phyloP scores from a whole-genome alignment of 2,797 vertebrate genomes.

The Loriculus beryllinus region DNA sequence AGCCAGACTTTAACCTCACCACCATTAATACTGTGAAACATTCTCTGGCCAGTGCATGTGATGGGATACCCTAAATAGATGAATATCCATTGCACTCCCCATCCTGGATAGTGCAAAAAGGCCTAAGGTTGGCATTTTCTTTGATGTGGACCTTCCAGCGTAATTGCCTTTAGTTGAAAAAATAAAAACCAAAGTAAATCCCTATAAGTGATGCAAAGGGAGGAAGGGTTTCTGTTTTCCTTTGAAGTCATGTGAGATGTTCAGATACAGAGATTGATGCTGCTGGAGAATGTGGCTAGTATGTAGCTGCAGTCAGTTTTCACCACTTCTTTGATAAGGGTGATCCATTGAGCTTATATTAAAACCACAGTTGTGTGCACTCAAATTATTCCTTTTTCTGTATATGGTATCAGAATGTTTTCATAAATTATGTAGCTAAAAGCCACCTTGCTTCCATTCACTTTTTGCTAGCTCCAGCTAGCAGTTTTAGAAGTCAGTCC shows the following conservation, averaged over 20 bases:
- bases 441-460: neutral
- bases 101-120: slow-evolving; percentile 59
- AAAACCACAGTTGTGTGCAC: neutral
- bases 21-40: slow-evolving; percentile 50
- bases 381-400: neutral
- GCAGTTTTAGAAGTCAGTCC: neutral
- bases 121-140: slow-evolving; percentile 59
- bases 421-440: neutral
- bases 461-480: neutral
- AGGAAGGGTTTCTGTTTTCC: slow-evolving; percentile 51
- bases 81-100: slow-evolving; percentile 17
- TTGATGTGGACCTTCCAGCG: slow-evolving; percentile 56
- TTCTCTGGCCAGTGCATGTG: slow-evolving; percentile 29
- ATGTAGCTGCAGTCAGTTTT: slow-evolving; percentile 37
- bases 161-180: slow-evolving; percentile 60
- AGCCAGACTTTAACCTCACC: slow-evolving; percentile 55
- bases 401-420: neutral
- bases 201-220: slow-evolving; percentile 54
- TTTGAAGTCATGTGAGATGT: slow-evolving; percentile 59
- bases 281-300: slow-evolving; percentile 45
- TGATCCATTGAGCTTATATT: neutral
- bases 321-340: slow-evolving; percentile 34
- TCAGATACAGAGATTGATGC: slow-evolving; percentile 62
- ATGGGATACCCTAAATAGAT: slow-evolving; percentile 28
- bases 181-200: slow-evolving; percentile 63